phyloP scores from a whole-genome alignment of 2,113 vertebrate species.

The Danionella cerebrum region DNA sequence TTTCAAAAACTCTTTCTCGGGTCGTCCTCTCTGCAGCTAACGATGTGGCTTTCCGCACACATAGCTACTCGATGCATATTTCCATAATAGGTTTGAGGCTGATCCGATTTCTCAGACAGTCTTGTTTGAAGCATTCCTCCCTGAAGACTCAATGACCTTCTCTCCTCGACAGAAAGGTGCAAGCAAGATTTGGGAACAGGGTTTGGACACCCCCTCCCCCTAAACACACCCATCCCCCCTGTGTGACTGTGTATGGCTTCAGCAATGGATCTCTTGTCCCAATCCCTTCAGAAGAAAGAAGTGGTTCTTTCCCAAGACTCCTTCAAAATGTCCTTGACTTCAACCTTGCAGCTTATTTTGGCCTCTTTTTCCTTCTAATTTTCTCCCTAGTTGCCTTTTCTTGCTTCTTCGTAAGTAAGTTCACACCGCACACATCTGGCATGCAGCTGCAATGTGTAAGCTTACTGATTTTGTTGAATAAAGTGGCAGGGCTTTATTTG shows the following conservation, averaged over 20 bases:
- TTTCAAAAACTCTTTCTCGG: too few species aligned
- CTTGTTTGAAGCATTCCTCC: constrained; percentile 42
- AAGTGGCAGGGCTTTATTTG: too few species aligned
- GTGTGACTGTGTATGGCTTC: background rate
- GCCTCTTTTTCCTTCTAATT: constrained; percentile 53
- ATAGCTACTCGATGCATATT: constrained; percentile 26
- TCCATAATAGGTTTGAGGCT: constrained; percentile 38
- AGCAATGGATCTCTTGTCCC: constrained; percentile 33
- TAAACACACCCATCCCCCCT: too few species aligned
- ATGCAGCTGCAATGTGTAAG: background rate
- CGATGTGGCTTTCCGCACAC: background rate
- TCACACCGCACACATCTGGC: background rate
- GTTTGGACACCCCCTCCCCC: background rate
- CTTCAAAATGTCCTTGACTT: constrained; percentile 50
- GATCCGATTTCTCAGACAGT: constrained; percentile 40
- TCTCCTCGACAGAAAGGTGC: constrained; percentile 46
- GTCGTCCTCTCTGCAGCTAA: too few species aligned
- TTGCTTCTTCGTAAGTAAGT: background rate
- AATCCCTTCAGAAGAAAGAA: constrained; percentile 41
- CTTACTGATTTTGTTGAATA: too few species aligned
- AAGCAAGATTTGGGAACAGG: constrained; percentile 32
- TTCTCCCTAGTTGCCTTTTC: constrained; percentile 41
- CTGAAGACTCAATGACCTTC: constrained; percentile 36
- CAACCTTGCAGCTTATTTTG: constrained; percentile 39
- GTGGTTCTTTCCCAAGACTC: constrained; percentile 44